Evolutionary conservation across 1,140 invertebrate species (phyloP).

Genomic region (Drosophila truncata): DNA sequence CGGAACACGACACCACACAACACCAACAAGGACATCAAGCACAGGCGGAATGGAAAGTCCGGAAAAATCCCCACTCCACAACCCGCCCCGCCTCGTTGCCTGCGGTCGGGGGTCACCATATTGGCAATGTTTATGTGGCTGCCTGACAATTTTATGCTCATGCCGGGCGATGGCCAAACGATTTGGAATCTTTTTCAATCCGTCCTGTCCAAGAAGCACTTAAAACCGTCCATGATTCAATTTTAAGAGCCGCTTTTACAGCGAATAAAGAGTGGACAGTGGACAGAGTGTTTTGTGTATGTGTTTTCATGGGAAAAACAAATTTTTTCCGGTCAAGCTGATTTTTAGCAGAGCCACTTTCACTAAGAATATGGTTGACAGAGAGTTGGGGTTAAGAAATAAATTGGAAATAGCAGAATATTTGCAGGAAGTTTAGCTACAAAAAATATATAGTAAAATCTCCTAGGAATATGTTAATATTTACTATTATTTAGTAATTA

Average conservation of each 20-base stretch:
- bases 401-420: neutral
- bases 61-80: neutral
- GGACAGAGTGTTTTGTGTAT: neutral
- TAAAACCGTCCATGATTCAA: slow-evolving; percentile 41
- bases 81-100: neutral
- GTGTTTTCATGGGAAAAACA: neutral
- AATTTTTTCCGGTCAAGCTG: slow-evolving; percentile 5
- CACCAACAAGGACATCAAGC: slow-evolving; percentile 25
- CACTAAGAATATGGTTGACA: neutral
- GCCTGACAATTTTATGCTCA: slow-evolving; percentile 56
- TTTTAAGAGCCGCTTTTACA: slow-evolving; percentile 18
- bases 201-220: slow-evolving; percentile 26
- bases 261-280: slow-evolving; percentile 1
- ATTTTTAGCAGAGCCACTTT: slow-evolving; percentile 1
- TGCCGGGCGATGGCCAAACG: slow-evolving; percentile 36
- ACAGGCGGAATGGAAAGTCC: slow-evolving; percentile 17
- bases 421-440: neutral
- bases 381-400: neutral
- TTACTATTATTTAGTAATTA: neutral
- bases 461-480: neutral
- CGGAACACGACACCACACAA: slow-evolving; percentile 53
- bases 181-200: slow-evolving; percentile 51
- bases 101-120: slow-evolving; percentile 66
- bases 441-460: neutral
- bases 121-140: slow-evolving; percentile 72